Evolutionary conservation across 2,797 vertebrate genomes (phyloP).

Genomic region (Sebastes iracundus): DNA sequence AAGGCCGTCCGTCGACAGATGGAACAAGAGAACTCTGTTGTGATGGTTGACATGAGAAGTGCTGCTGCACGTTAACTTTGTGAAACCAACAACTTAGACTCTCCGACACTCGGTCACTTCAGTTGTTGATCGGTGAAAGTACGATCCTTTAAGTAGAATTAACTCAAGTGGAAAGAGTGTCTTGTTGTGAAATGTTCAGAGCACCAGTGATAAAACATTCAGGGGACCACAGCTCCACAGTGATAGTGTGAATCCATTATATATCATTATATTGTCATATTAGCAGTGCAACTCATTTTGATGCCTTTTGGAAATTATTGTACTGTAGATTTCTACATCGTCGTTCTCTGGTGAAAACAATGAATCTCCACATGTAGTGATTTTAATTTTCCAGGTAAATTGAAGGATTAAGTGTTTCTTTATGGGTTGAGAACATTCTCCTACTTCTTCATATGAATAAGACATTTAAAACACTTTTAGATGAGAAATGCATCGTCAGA

Average conservation of each 20-base stretch:
- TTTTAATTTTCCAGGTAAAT: background rate
- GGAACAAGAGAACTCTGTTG: background rate
- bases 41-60: constrained; percentile 1
- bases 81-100: background rate
- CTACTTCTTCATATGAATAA: background rate
- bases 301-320: background rate
- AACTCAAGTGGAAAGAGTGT: background rate
- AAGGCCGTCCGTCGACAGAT: background rate
- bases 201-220: too few relatives aligned
- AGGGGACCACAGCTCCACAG: background rate
- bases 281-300: background rate
- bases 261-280: background rate
- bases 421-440: too few relatives aligned
- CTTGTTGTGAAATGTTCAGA: background rate
- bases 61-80: background rate
- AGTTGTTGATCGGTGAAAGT: background rate
- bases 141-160: background rate
- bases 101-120: background rate
- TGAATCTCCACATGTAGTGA: background rate
- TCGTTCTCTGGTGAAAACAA: background rate
- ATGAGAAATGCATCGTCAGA: background rate
- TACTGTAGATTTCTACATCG: background rate
- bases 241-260: too few relatives aligned
- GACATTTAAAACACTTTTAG: background rate
- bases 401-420: background rate